A percentile compares a stretch with the other conserved stretches of the same genome.
Conservation (phyloP, 2,888 invertebrate genomes). For the Altica lythri region DNA sequence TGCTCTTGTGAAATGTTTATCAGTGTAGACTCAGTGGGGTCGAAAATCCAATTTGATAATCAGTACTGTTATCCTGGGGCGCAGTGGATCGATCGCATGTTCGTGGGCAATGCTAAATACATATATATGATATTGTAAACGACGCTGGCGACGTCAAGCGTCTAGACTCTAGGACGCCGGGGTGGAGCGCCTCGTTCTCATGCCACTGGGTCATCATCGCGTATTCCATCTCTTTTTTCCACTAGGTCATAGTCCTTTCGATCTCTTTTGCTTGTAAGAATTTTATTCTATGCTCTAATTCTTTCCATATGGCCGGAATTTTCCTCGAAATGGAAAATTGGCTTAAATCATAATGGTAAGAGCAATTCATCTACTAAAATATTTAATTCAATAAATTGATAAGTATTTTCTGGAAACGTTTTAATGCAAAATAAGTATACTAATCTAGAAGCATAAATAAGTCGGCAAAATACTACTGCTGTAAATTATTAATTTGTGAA, state of each 20-base stretch:
- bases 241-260: slow-evolving; percentile 21
- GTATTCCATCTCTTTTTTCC: slow-evolving; percentile 23
- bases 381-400: no score
- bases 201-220: slow-evolving; percentile 48
- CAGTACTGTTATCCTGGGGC: slow-evolving; percentile 26
- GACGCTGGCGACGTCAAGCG: slow-evolving; percentile 50
- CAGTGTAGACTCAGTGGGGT: slow-evolving; percentile 18
- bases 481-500: no score
- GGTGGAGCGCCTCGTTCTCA: slow-evolving; percentile 48
- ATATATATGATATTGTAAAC: slow-evolving; percentile 38
- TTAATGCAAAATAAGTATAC: no score
- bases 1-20: no score
- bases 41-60: slow-evolving; percentile 29
- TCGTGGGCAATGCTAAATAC: slow-evolving; percentile 45
- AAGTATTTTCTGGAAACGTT: no score
- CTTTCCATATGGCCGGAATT: no score
- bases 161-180: slow-evolving; percentile 55
- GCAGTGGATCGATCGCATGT: slow-evolving; percentile 41
- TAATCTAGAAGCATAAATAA: no score
- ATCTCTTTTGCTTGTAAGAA: slow-evolving; percentile 14
- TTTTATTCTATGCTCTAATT: no score
- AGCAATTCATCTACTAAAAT: no score
- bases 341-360: no score
- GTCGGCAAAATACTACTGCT: no score
- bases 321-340: no score